Evolutionary conservation across 1,140 invertebrate genomes (phyloP), one percentile per base, ranked within the genome.

Genomic region (Psix sp.): DNA sequence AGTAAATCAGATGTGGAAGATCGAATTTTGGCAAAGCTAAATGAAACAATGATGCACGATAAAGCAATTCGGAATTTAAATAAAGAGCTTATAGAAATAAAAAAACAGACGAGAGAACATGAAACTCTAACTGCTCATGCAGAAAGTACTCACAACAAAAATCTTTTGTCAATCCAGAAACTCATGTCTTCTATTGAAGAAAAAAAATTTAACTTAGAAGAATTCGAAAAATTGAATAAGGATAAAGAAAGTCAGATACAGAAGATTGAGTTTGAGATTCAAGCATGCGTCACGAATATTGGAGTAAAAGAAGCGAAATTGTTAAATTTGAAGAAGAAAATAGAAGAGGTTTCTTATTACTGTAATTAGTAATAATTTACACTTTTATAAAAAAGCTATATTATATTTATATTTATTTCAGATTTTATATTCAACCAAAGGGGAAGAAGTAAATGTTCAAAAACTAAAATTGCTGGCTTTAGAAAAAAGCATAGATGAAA

Each of bases 41-140:
- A 93, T 75, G 91, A 93, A 10, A 91, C 92, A 74, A 73, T 92
- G n/a, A 85, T 90, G 3, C 90, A 91, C 20, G 90, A 94, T 67
- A 93, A 93, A 79, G 88, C 89, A 0, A 56, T 81, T 1, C 62
- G 62, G 36, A 76, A 85, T 74, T 76, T 89, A 7, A 85, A 88
- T 20, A 88, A 89, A 77, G 54, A 87, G n/a, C 71, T 90, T 10
- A 80, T 85, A 16, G 85, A 88, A 20, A 49, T 79, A 0, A 88
- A 88, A 43, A 81, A 88, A 24, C 54, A 68, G n/a, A 83, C 86
- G 10, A 79, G 87, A 11, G 78, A 81, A 49, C 70, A 86, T 76
- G 92, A 94, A 85, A 84, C 92, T 36, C 82, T 87, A n/a, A 77
- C 92, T 43, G 86, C 88, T 10, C 85, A 89, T 71, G 86, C 89